Evolutionary conservation across 1,140 invertebrate genomes (phyloP), one percentile per base, ranked within the genome.

Genomic region (Calosoma granatense): DNA sequence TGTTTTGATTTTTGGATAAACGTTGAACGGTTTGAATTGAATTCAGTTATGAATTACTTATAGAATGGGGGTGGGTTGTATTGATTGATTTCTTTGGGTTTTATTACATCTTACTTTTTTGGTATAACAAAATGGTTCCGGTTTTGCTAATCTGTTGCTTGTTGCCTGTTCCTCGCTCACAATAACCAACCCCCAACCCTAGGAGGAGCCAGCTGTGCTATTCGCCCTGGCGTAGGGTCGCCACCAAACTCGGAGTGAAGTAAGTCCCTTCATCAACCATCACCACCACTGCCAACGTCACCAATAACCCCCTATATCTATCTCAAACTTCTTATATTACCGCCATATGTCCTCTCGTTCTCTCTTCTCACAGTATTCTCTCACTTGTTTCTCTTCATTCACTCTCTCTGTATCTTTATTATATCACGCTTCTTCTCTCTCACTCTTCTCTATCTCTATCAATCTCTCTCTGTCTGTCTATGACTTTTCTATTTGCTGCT

Each of bases 221-320:
- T 80, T 90, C 88, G 68, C 88, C 89, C 77, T 92, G 88, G 89
- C 83, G 87, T 69, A 83, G 88, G 75, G 88, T 92, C 72, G 88
- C 88, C 73, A 90, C 86, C 74, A 92, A 91, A 77, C 85, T 92
- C 67, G 89, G 89, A 83, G 88, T 92, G 78, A 90, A 91, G 88
- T 92, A 90, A 91, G 89, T 91, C 70, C 65, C 63, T 54, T 17
- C 53, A 14, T 21, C 6, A 36, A 36, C 6, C 26, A n/a, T 6
- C 26, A 47, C 56, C 54, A 58, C 58, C 64, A 63, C 62, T 59
- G 54, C 62, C 59, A 58, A 61, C 59, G 41, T 62, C 51, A 17
- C 52, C n/a, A 14, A 20, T 22, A 22, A 41, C 55, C 56, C 60
- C 57, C 58, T 54, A 62, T 30, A 43, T 63, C 54, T 36, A 22